These are phyloP conservation scores for Prinia subflava DNA, from an alignment of 2,113 vertebrate species.

Conservation along the genomic window DNA sequence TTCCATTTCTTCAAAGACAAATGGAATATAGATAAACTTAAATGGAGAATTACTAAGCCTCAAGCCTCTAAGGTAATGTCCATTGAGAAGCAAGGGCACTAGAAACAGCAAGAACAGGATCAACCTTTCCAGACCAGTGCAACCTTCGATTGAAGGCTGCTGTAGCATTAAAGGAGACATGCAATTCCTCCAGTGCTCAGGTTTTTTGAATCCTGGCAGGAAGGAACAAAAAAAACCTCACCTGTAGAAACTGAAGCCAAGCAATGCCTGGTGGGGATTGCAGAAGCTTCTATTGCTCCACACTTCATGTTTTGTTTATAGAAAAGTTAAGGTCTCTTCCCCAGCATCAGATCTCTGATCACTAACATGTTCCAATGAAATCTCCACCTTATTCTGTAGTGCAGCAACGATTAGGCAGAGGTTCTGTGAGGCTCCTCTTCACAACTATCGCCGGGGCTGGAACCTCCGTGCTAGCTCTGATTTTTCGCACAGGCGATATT, in stretches of 20 bases:
- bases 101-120: not conserved
- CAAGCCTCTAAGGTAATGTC: not conserved
- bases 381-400: not conserved
- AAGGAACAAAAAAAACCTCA: not conserved
- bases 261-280: not conserved
- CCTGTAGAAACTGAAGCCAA: not conserved
- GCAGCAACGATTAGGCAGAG: not conserved
- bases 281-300: not conserved
- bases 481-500: too few relatives aligned
- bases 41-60: not conserved
- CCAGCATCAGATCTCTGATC: not conserved
- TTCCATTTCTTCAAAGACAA: not conserved
- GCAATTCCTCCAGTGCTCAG: not conserved
- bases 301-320: not conserved
- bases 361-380: accelerated
- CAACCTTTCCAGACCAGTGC: not conserved
- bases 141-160: not conserved
- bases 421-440: not conserved
- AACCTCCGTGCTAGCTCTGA: too few relatives aligned
- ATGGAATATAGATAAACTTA: not conserved
- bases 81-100: not conserved
- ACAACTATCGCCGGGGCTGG: too few relatives aligned
- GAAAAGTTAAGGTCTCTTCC: not conserved
- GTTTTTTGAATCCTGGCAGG: not conserved
- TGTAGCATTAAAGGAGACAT: not conserved